Base-by-base conservation (phyloP, 2,113 vertebrate genomes). In the Engraulis encrasicolus region DNA sequence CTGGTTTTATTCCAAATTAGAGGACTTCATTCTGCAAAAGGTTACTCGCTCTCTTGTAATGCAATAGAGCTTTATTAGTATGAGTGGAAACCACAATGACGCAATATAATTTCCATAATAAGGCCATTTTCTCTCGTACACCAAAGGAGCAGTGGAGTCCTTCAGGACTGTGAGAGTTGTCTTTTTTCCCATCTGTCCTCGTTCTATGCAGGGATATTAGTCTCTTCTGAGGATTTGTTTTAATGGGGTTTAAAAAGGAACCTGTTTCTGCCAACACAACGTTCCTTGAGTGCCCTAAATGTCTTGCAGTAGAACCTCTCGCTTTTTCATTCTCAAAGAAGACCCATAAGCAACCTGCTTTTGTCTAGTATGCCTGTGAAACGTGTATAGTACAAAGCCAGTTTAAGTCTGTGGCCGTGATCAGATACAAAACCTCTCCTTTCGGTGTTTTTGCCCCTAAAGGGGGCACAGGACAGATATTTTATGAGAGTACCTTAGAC, bases 101-200 rank as follows among this genome's bases (percentile, higher is more conserved):
- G 15, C 66, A 74, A 74, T 74, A 74, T 17, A 17, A 74, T 74
- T 31, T 74, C 66, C 66, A 31, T 74, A 74, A 36, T 74, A 74
- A 74, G 2, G 1, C 11, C 66, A 74, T 74, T 74, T 74, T 14
- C 27, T 14, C 27, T 74, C 14, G 27, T 74, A 36, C 31, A 34
- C 66, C 0, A 27, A 74, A 74, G 34, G 66, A 74, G 31, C 66
- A 74, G 15, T 74, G 66, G 66, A 74, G 0, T 74, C 66, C 66
- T 34, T 31, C n/a, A 31, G 58, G 58, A 66, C 58, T 27, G 27
- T 2, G 34, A 74, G 27, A 31, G 27, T 54, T 18, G 27, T 66
- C 34, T 74, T 17, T 74, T 14, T n/a, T n/a, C n/a, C n/a, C n/a
- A n/a, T n/a, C n/a, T n/a, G n/a, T n/a, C 14, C 66, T 74, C 2